Base-by-base conservation (phyloP, 64 coral and sea anemone genomes). In the Platygyra sinensis region DNA sequence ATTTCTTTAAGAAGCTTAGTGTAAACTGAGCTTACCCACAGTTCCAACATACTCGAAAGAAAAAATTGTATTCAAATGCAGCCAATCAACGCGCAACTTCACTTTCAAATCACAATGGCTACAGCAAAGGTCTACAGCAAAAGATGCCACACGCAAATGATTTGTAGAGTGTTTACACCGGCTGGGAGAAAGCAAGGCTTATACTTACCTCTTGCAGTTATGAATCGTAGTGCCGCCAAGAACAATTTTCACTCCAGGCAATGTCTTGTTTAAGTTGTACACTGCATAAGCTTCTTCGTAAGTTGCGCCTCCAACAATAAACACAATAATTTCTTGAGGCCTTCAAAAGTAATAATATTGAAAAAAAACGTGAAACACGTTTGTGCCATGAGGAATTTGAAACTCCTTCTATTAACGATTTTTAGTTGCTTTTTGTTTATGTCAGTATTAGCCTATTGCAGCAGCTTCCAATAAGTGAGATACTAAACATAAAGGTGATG, bases 301-400 rank as follows among this genome's bases (percentile, higher is more conserved):
- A 4, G 96, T 98, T 15, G 90, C 90, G 75, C 96, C 96, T 36
- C 96, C 96, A 18, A 98, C 82, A 59, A 98, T 95, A 30, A 98
- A 98, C 27, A 98, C 87, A 39, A 98, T 93, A 19, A 98, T 88
- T 83, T 98, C 96, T 86, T 98, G 96, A 13, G 96, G 96, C 67
- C 96, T 98, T 78, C 10, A 50, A 67, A 63, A 74, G 32, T 75
- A 52, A 93, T 18, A 29, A 24, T 4, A 89, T 30, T 75, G 29
- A 62, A 89, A 6, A 14, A 92, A 51, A 19, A 78, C 54, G 54
- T 15, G 14, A 1, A 57, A 57, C 15, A 15, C 2, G 15, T 57
- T 57, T 57, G 10, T 14, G 11, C 54, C 54, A 10, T 2, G 1
- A 12, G 54, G 54, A 12, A 57, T 16, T 57, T 57, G 10, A 57